Conservation (phyloP, 1,140 invertebrate species). For the Ceratina japonica region DNA sequence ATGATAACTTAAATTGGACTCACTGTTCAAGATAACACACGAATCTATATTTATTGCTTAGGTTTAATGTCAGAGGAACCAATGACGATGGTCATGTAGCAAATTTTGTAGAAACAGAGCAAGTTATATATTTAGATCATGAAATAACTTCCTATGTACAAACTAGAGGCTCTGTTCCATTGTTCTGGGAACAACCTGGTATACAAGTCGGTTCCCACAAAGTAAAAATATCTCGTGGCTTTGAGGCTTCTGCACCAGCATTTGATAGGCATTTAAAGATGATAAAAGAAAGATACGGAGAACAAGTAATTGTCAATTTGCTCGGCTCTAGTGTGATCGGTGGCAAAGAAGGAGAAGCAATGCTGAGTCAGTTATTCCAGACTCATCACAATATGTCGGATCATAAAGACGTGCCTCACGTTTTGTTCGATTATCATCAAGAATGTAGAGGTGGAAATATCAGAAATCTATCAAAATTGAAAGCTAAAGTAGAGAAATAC, state of each 20-base stretch:
- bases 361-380: slow-evolving; percentile 95
- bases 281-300: slow-evolving; percentile 94
- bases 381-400: slow-evolving; percentile 91
- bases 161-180: slow-evolving; percentile 96
- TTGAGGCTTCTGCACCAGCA: slow-evolving; percentile 94
- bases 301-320: slow-evolving; percentile 95
- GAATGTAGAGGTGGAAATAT: slow-evolving; percentile 90
- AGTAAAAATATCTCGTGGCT: slow-evolving; percentile 96
- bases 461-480: slow-evolving; percentile 88
- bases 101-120: slow-evolving; percentile 99
- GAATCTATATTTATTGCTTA: slow-evolving; percentile 58
- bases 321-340: slow-evolving; percentile 93
- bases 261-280: slow-evolving; percentile 94
- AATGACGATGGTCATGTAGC: slow-evolving; percentile 99
- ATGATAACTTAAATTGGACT: not conserved
- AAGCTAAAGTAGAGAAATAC: slow-evolving; percentile 87
- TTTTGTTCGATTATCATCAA: slow-evolving; percentile 95
- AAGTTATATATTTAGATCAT: slow-evolving; percentile 95
- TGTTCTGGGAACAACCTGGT: slow-evolving; percentile 99
- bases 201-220: slow-evolving; percentile 99
- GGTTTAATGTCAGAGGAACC: slow-evolving; percentile 98
- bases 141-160: slow-evolving; percentile 91
- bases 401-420: slow-evolving; percentile 88
- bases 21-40: not conserved
- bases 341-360: slow-evolving; percentile 97